phyloP scores from a whole-genome alignment of 2,888 invertebrate species.

The Candidula unifasciata region DNA sequence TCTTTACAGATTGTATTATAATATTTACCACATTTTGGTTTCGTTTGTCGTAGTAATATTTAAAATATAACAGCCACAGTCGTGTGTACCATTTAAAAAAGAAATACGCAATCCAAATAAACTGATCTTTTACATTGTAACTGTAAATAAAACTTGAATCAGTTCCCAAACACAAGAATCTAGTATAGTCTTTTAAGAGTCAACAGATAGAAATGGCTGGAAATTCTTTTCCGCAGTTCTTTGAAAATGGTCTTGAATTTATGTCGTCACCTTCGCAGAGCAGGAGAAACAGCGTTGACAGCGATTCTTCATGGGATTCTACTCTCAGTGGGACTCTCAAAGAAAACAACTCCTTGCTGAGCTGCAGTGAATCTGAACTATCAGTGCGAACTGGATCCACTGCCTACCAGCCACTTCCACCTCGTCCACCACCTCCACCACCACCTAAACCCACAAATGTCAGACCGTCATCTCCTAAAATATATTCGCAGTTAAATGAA shows the following conservation, averaged over 20 bases:
- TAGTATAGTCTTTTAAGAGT: not conserved
- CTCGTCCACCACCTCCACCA: slow-evolving; percentile 26
- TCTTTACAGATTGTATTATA: too few species aligned
- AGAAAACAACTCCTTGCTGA: not conserved
- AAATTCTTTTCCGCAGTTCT: not conserved
- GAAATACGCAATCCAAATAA: too few species aligned
- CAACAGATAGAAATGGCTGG: not conserved
- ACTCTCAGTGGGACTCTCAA: not conserved
- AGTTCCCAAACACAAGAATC: not conserved
- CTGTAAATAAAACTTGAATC: too few species aligned
- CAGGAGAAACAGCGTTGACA: not conserved
- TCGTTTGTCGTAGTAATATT: too few species aligned
- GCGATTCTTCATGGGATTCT: not conserved
- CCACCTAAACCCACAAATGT: not conserved
- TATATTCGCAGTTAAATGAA: too few species aligned
- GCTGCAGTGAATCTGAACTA: slow-evolving; percentile 4
- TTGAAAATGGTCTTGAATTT: not conserved
- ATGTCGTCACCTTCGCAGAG: not conserved
- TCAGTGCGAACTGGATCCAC: slow-evolving; percentile 17
- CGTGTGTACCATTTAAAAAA: too few species aligned
- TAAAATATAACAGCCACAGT: too few species aligned
- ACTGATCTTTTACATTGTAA: too few species aligned
- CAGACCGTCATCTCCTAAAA: not conserved
- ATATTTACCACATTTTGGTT: too few species aligned
- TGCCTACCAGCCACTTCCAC: not conserved